Evolutionary conservation across 2,797 vertebrate genomes (phyloP), one percentile per base, ranked within the genome.

Genomic region (Anableps anableps): DNA sequence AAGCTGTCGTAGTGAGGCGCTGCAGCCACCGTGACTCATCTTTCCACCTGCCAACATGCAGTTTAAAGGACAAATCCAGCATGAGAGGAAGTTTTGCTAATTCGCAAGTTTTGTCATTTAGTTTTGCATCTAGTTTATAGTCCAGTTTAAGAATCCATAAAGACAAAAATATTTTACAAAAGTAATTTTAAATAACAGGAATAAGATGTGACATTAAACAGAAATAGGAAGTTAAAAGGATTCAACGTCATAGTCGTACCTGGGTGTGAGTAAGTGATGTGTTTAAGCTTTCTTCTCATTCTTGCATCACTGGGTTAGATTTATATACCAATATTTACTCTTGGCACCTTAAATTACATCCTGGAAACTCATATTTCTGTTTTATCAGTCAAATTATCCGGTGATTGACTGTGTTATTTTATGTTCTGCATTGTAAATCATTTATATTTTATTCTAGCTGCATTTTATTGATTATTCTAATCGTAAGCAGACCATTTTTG

Each of bases 51-150:
- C 55, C 75, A 81, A 85, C 88, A 82, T 77, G 80, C 71, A 78
- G 38, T 41, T 75, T 64, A 60, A 82, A 85, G 82, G 89, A 89
- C 84, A 75, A 86, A 64, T 88, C 86, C 91, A 89, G 85, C 79
- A 29, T 13, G 38, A 68, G 17, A 5, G 0, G 10, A 76, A 31
- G 11, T 38, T 70, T 41, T 4, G 77, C 70, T 74, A 4, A 72
- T 68, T n/a, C 76, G 11, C 38, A 16, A 2, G 29, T 73, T 43
- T 51, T 34, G 13, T 78, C 21, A 19, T 10, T 38, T 41, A 26
- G 10, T 13, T 64, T 64, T 13, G 16, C 60, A 36, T 41, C 8
- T 66, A 36, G 64, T 41, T 66, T 38, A 41, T 21, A 41, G 5
- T 41, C 36, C 34, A 66, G 11, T 38, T 66, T 7, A 23, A 26